Base-by-base conservation (phyloP, 2,888 invertebrate genomes). In the Pristionchus maxplancki region DNA sequence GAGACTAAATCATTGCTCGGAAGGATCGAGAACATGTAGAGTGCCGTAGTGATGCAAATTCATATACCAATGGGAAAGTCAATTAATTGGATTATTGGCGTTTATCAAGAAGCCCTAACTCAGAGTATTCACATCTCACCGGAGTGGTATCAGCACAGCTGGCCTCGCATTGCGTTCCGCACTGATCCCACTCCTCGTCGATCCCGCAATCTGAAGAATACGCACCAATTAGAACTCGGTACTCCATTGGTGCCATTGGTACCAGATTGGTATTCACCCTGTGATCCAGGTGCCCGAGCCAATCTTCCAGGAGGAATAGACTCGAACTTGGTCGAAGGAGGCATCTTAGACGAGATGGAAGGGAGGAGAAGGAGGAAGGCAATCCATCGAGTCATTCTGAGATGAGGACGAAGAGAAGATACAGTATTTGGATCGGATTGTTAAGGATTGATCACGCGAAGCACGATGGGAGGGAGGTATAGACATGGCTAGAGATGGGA, bases 341-440 rank as follows among this genome's bases (percentile, higher is more conserved):
- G 20, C 24, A 74, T 74, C 40, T 74, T 40, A 74, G 74, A 9
- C 9, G 40, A 24, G 24, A 74, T 24, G 24, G 31, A 74, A 4
- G 74, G 74, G 24, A 74, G 17, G 74, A 74, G 11, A 6, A 40
- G 24, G 40, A 40, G 40, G 40, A 74, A 24, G 74, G 17, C 31
- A 15, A 74, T 37, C 40, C 74, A 74, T 74, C 74, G 74, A 74
- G 6, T 40, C 74, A 74, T 74, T 40, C 74, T 74, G 74, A 24
- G 40, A 40, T 9, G 64, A 31, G 31, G 13, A 67, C 2, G 13
- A 13, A 31, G 64, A 58, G 58, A 58, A 40, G 74, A 40, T 40
- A 40, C 74, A 40, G 17, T 15, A 8, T 34, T 5, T 74, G 74
- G 20, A 20, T 74, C 11, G 40, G 74, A 74, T 40, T 4, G 74